Conservation (phyloP, 2,113 vertebrate genomes). For the Cyprinodon variegatus region DNA sequence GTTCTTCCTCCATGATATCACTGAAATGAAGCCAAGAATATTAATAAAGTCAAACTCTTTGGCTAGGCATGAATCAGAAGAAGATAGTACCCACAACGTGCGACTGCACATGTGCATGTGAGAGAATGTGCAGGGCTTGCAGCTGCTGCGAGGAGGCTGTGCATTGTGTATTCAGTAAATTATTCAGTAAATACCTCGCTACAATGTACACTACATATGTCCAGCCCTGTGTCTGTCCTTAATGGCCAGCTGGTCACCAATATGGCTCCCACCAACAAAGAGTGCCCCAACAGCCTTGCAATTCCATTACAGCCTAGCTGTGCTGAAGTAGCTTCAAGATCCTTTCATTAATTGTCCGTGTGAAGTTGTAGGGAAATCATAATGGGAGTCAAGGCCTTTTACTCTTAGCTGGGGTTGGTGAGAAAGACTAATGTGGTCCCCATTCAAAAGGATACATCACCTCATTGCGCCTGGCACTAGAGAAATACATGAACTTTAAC, state of each 20-base stretch:
- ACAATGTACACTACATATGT: conserved; percentile 85
- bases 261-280: conserved; percentile 78
- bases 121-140: conserved; percentile 60
- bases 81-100: conserved; percentile 46
- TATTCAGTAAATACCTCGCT: conserved; percentile 82
- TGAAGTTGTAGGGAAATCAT: conserved; percentile 81
- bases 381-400: conserved; percentile 79
- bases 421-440: conserved; percentile 76
- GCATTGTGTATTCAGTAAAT: conserved; percentile 81
- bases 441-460: conserved; percentile 80
- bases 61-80: conserved; percentile 74
- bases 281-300: conserved; percentile 71
- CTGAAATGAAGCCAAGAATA: conserved; percentile 70
- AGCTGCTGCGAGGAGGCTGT: conserved; percentile 67
- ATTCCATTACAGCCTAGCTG: conserved; percentile 77
- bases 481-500: conserved; percentile 83
- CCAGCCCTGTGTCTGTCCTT: conserved; percentile 75
- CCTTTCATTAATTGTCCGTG: conserved; percentile 82
- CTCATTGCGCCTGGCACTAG: conserved; percentile 75
- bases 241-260: conserved; percentile 86
- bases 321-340: conserved; percentile 78
- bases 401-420: conserved; percentile 66
- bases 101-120: conserved; percentile 32
- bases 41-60: conserved; percentile 73
- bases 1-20: conserved; percentile 61